phyloP scores from a whole-genome alignment of 2,888 invertebrate species.

The Machimus atricapillus region DNA sequence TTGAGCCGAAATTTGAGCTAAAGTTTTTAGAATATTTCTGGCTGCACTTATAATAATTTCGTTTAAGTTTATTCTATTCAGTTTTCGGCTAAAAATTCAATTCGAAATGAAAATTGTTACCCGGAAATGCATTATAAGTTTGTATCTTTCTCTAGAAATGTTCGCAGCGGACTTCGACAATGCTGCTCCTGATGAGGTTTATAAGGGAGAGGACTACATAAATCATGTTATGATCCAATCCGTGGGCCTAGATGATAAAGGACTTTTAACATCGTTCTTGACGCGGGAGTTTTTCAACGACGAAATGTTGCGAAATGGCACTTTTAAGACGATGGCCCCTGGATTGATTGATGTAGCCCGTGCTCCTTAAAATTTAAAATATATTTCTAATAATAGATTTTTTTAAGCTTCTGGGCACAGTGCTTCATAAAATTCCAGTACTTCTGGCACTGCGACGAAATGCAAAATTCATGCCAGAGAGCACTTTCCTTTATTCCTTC shows the following conservation, averaged over 20 bases:
- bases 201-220: conserved; percentile 55
- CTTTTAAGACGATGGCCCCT: conserved; percentile 62
- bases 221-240: conserved; percentile 56
- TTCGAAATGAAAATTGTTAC: no score
- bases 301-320: conserved; percentile 59
- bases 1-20: no score
- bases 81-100: no score
- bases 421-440: conserved; percentile 63
- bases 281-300: conserved; percentile 62
- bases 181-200: conserved; percentile 56
- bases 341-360: conserved; percentile 64
- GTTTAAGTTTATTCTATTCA: no score
- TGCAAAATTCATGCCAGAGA: conserved; percentile 56
- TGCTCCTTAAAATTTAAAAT: background rate
- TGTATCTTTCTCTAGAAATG: conserved; percentile 52
- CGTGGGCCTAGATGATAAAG: conserved; percentile 61
- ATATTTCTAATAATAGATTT: background rate
- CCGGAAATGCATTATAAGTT: background rate
- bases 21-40: no score
- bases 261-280: conserved; percentile 61
- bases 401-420: conserved; percentile 62
- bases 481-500: conserved; percentile 64
- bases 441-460: conserved; percentile 61
- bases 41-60: no score
- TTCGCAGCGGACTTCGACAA: conserved; percentile 57